Conservation (phyloP, 2,888 invertebrate species). For the Acanthosepion lycidas region DNA sequence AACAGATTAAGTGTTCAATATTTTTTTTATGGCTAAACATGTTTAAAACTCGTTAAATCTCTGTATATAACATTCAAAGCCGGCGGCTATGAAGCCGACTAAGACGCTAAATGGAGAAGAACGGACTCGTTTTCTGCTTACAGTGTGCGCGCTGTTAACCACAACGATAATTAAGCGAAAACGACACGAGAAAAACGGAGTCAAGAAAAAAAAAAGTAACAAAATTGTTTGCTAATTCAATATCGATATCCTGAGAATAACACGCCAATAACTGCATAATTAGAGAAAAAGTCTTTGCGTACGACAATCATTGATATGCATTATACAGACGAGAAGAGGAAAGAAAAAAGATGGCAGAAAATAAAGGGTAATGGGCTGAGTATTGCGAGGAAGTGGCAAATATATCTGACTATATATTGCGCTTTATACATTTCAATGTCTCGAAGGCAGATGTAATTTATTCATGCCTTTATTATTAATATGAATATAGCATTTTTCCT, state of each 20-base stretch:
- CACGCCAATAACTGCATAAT: neutral
- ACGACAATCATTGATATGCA: neutral
- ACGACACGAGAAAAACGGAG: neutral
- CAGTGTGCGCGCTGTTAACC: neutral
- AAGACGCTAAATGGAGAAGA: neutral
- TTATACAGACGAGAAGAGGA: too few relatives aligned
- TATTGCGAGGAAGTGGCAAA: too few relatives aligned
- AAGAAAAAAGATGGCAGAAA: too few relatives aligned
- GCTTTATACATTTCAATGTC: too few relatives aligned
- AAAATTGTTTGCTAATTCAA: neutral
- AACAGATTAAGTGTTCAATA: neutral
- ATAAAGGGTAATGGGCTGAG: too few relatives aligned
- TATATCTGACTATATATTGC: too few relatives aligned
- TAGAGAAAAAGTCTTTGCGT: neutral
- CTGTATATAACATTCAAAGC: neutral
- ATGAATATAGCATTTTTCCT: too few relatives aligned
- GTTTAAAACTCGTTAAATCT: neutral
- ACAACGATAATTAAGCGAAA: neutral
- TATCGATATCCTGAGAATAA: neutral
- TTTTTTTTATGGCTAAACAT: constrained; percentile 3
- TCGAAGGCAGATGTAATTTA: too few relatives aligned
- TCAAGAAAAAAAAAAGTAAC: neutral
- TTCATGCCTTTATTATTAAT: too few relatives aligned
- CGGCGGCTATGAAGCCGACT: neutral
- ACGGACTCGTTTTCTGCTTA: neutral